Conservation (phyloP, 2,888 invertebrate species). For the Melanargia galathea region DNA sequence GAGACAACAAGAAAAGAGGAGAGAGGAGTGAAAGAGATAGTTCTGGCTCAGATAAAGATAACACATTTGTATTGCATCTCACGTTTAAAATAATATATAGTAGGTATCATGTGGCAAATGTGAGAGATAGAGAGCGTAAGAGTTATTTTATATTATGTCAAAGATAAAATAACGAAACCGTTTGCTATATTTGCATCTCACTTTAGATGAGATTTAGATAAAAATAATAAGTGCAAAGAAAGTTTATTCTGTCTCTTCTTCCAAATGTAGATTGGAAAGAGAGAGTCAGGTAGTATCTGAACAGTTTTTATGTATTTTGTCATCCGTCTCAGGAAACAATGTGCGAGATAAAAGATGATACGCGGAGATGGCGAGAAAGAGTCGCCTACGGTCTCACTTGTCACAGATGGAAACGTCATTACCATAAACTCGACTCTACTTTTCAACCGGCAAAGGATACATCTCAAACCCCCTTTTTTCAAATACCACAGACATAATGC, state of each 20-base stretch:
- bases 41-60: too few species aligned
- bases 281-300: neutral
- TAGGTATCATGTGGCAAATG: too few species aligned
- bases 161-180: too few species aligned
- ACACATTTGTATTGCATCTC: too few species aligned
- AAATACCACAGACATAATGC: slow-evolving; percentile 21
- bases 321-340: neutral
- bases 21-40: neutral
- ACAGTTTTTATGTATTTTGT: neutral
- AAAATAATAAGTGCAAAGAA: too few species aligned
- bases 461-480: neutral
- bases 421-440: neutral
- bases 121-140: too few species aligned
- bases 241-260: too few species aligned
- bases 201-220: neutral
- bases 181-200: too few species aligned
- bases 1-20: neutral
- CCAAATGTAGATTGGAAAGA: too few species aligned
- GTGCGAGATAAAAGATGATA: slow-evolving; percentile 1
- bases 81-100: too few species aligned
- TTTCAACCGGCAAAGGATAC: neutral
- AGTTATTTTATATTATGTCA: too few species aligned
- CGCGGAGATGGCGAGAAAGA: neutral
- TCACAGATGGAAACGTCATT: neutral
- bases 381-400: neutral